phyloP scores from a whole-genome alignment of 2,888 invertebrate species.

The Orthosia gothica region DNA sequence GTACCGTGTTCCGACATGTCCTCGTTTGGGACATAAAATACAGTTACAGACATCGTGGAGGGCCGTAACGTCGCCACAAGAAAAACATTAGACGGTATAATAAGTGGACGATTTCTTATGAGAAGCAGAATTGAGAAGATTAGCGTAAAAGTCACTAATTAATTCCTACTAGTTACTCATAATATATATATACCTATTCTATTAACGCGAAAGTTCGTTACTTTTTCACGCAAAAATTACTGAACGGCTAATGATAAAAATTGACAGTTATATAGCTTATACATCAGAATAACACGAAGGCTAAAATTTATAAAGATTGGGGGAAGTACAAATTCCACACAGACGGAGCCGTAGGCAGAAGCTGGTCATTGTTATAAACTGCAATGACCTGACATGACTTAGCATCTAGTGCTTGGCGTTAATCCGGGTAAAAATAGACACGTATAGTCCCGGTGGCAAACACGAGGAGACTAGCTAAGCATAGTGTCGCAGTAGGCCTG shows the following conservation, averaged over 20 bases:
- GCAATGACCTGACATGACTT: conserved; percentile 7
- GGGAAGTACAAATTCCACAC: no score
- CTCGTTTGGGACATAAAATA: conserved; percentile 29
- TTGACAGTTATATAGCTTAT: no score
- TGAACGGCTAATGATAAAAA: no score
- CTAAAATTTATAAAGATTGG: no score
- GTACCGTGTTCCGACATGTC: conserved; percentile 20
- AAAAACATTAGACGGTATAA: not conserved
- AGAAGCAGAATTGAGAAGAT: not conserved
- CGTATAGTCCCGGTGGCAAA: not conserved
- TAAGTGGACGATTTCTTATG: not conserved
- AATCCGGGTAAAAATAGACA: conserved; percentile 23
- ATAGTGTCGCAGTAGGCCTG: not conserved
- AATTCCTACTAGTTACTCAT: not conserved
- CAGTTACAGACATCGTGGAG: conserved; percentile 25
- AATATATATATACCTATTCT: no score
- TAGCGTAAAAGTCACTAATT: not conserved
- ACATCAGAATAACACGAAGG: no score
- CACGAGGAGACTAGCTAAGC: not conserved
- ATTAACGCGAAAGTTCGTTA: no score
- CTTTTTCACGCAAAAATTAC: no score
- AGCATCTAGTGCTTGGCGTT: not conserved
- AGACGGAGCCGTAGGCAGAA: no score
- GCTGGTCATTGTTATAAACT: not conserved
- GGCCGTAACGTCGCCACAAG: conserved; percentile 19